Base-by-base conservation (phyloP, 2,113 vertebrate species). In the Chaenocephalus aceratus region DNA sequence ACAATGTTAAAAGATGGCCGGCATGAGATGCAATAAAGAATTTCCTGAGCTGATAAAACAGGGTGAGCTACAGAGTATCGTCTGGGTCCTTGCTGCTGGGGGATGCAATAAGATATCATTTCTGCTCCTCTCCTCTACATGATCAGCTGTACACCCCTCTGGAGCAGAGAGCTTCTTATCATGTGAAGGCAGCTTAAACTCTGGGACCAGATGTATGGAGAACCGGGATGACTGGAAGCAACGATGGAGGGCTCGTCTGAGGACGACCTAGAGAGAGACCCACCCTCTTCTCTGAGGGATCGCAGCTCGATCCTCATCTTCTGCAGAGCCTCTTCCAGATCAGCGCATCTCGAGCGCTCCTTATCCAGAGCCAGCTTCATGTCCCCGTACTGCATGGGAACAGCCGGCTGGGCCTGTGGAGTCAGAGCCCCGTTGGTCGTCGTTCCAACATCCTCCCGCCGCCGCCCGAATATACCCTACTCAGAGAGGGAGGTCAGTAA, bases 271-370 rank as follows among this genome's bases (percentile, higher is more conserved):
- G 21, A 21, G 21, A 21, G 21, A 21, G 21, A 21, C 79, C 6
- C 95, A 99, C 98, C 98, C 94, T 99, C 98, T 91, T 99, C 98
- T 86, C 98, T 95, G 72, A 98, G 95, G 6, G 97, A 97, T 62
- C 98, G 96, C 76, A 99, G 96, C 84, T 99, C 98, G 68, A 99
- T 97, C 91, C 97, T 97, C 88, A 98, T 98, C 95, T 99, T 99
- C 94, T 99, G 98, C 81, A 99, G 95, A 78, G 97, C 97, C 67
- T 99, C 98, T 91, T 99, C 98, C 63, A 99, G 96, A 92, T 99
- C 98, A 1, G 95, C 96, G 68, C 97, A 98, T 78, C 97, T 96
- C n/a, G 95, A 96, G 72, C 98, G 96, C 94, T 99, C 98, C 93
- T 98, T 99, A 88, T 99, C 98, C 93, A 99, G 93, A 49, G 98